Evolutionary conservation across 2,888 invertebrate genomes (phyloP), one percentile per base, ranked within the genome.

Genomic region (Cephus spinipes): DNA sequence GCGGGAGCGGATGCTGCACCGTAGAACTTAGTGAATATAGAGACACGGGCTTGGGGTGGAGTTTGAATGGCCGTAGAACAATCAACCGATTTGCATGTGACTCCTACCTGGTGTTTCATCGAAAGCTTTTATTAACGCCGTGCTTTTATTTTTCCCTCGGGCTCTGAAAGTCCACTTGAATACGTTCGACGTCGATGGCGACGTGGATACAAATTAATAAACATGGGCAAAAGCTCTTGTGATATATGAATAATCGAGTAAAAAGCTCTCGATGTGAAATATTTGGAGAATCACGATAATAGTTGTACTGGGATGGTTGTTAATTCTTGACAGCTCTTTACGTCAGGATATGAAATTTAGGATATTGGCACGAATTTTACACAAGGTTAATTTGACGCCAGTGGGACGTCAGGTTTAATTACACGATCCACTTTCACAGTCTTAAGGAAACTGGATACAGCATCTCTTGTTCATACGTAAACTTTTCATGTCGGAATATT

Each of bases 41-140:
- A 55, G 23, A 23, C 23, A 55, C 23, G 23, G 23, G 9, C 2
- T 23, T 55, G 23, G 55, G 55, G 6, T 23, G 23, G 55, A 15
- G 55, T 12, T 40, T 15, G 36, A 55, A 55, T 23, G 55, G 23
- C 23, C 6, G 77, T 79, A 78, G 82, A 83, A 79, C 81, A 83
- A 85, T 85, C 85, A 83, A 85, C 80, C 80, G 81, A 84, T 85
- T 85, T 85, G 84, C 85, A 85, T 84, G 83, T 81, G 82, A 81
- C 83, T 82, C 81, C 71, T 55, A 55, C 55, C 23, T 55, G 55
- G 55, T 55, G 23, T 9, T 23, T 55, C 55, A 23, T 55, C 23
- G 77, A 75, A 80, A 84, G 82, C 85, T 87, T 86, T 87, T 85
- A 83, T 83, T 84, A 82, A 77, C 77, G 80, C 35, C 74, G 31